Evolutionary conservation across 1,140 invertebrate genomes (phyloP).

Genomic region (Protaetia brevitarsis): DNA sequence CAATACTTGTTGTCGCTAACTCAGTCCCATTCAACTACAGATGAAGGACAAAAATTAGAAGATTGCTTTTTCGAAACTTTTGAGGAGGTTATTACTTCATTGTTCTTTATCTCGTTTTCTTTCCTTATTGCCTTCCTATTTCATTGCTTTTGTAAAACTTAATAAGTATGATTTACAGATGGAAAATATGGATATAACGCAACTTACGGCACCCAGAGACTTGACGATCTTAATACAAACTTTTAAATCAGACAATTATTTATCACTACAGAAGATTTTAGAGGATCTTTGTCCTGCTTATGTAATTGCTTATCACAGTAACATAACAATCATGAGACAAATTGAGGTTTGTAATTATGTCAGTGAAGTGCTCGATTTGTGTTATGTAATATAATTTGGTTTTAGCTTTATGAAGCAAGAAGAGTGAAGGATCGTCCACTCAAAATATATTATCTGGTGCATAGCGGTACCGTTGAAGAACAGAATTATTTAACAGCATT

Average conservation of each 20-base stretch:
- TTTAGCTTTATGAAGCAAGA: conserved; percentile 62
- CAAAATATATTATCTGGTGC: conserved; percentile 86
- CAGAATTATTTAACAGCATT: conserved; percentile 90
- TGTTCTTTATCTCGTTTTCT: conserved; percentile 55
- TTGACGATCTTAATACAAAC: conserved; percentile 72
- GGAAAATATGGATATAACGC: conserved; percentile 63
- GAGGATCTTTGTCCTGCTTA: conserved; percentile 71
- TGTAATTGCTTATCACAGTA: conserved; percentile 87
- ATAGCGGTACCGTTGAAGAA: conserved; percentile 90
- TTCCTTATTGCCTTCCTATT: conserved; percentile 66
- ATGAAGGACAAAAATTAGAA: too few relatives aligned
- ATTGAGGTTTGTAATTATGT: conserved; percentile 63
- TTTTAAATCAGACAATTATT: conserved; percentile 70
- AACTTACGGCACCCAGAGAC: conserved; percentile 53
- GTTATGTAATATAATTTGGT: too few relatives aligned
- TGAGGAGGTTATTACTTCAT: conserved; percentile 38
- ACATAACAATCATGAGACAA: conserved; percentile 82
- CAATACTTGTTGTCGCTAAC: conserved; percentile 67
- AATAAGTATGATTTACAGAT: too few relatives aligned
- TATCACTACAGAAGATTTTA: conserved; percentile 65
- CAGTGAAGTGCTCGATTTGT: too few relatives aligned
- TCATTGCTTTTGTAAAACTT: too few relatives aligned
- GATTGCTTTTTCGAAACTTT: too few relatives aligned
- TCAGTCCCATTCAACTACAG: conserved; percentile 64
- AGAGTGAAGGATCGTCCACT: conserved; percentile 60